These are phyloP conservation scores for Gymnocephalus cernua DNA, from an alignment of 2,113 vertebrate species.

Conservation along the genomic window DNA sequence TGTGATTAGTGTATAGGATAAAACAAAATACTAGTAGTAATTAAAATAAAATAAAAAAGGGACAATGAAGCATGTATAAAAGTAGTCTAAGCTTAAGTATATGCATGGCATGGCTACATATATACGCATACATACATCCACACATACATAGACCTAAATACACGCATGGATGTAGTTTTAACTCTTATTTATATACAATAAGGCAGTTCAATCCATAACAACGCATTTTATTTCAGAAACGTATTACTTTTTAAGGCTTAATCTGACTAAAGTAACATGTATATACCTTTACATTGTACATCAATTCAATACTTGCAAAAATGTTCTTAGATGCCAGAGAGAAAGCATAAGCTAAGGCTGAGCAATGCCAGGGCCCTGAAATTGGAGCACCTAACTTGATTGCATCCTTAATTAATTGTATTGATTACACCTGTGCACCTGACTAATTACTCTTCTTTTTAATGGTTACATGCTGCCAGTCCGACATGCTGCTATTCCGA, in stretches of 20 bases:
- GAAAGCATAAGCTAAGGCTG: not conserved
- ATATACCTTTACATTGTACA: not conserved
- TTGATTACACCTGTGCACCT: not conserved
- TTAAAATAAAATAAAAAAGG: too few species aligned
- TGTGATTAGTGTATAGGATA: too few species aligned
- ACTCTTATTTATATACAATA: not conserved
- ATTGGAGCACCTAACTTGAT: not conserved
- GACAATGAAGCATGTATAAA: too few species aligned
- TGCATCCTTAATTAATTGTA: not conserved
- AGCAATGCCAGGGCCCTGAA: not conserved
- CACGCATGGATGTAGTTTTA: not conserved
- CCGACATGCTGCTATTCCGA: too few species aligned
- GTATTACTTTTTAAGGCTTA: not conserved
- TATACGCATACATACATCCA: too few species aligned
- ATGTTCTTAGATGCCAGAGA: not conserved
- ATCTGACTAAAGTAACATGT: not conserved
- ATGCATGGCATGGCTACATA: too few species aligned
- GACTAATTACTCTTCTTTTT: not conserved
- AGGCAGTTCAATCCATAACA: not conserved
- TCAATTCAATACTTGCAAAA: not conserved
- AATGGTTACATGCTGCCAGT: too few species aligned
- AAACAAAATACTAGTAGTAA: too few species aligned
- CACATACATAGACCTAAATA: too few species aligned
- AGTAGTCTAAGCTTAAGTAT: too few species aligned
- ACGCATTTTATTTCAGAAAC: not conserved